Conservation (phyloP, 2,888 invertebrate genomes). For the Phyto melanocephala region DNA sequence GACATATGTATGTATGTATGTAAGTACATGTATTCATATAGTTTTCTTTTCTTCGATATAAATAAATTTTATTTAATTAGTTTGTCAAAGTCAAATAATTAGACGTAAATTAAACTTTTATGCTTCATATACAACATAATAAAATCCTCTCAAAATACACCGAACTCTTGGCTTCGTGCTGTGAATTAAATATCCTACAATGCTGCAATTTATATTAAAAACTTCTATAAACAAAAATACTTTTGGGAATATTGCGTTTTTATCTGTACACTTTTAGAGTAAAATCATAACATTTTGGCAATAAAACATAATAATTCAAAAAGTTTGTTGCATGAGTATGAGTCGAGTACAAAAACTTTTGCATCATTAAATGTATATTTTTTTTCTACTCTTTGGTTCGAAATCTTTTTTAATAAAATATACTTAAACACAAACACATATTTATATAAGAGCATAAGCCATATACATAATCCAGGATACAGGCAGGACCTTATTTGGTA, state of each 20-base stretch:
- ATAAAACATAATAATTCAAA: conserved; percentile 56
- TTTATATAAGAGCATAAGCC: background rate
- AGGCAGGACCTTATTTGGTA: conserved; percentile 37
- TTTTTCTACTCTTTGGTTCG: conserved; percentile 43
- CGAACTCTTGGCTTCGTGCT: background rate
- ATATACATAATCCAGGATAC: conserved; percentile 30
- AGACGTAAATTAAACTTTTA: no score
- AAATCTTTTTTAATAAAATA: conserved; percentile 73
- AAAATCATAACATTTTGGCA: conserved; percentile 52
- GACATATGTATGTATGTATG: no score
- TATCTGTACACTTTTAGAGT: conserved; percentile 13
- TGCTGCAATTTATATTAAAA: background rate
- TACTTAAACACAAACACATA: conserved; percentile 52
- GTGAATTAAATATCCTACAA: background rate
- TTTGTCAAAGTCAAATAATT: no score
- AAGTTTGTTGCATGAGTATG: conserved; percentile 39
- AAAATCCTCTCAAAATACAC: no score
- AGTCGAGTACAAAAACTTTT: conserved; percentile 58
- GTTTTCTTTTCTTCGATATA: no score
- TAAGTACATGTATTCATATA: no score
- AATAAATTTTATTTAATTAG: no score
- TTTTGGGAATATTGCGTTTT: conserved; percentile 20
- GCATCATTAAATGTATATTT: conserved; percentile 71
- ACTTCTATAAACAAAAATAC: conserved; percentile 9
- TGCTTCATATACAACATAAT: no score